Evolutionary conservation across 2,113 vertebrate species (phyloP).

Genomic region (Todiramphus chloris): DNA sequence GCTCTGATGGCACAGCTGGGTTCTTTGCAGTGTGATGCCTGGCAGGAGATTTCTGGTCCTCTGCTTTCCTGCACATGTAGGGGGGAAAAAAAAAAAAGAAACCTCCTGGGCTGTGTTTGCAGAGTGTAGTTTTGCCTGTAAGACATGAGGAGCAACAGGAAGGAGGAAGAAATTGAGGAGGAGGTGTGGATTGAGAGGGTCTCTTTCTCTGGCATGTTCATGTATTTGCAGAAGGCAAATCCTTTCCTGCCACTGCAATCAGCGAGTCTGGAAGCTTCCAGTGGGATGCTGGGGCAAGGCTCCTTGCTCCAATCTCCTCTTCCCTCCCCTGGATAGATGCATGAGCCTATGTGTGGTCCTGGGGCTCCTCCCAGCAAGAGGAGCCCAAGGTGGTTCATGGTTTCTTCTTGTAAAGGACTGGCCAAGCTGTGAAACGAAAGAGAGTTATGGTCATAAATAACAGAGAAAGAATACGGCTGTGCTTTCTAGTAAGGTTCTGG

Average conservation of each 20-base stretch:
- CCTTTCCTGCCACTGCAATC: not conserved
- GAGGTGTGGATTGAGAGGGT: not conserved
- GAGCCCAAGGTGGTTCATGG: not conserved
- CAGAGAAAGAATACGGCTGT: not conserved
- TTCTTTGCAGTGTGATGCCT: not conserved
- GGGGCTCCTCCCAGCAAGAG: not conserved
- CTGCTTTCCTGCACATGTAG: fast-evolving
- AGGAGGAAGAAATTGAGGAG: not conserved
- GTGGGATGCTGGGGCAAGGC: not conserved
- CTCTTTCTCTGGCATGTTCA: not conserved
- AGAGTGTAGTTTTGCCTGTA: not conserved
- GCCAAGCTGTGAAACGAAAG: not conserved
- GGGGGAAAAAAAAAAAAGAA: too few species aligned
- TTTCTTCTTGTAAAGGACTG: not conserved
- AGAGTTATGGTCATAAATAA: not conserved
- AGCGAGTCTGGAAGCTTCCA: not conserved
- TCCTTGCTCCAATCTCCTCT: not conserved
- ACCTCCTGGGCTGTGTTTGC: not conserved
- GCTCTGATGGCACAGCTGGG: not conserved
- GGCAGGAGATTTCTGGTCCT: not conserved
- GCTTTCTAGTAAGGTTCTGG: not conserved
- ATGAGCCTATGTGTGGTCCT: not conserved
- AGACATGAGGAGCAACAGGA: not conserved
- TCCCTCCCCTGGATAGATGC: not conserved
- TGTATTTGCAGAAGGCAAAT: not conserved